Conservation (phyloP, 2,888 invertebrate species). For the Shargacucullia verbasci region DNA sequence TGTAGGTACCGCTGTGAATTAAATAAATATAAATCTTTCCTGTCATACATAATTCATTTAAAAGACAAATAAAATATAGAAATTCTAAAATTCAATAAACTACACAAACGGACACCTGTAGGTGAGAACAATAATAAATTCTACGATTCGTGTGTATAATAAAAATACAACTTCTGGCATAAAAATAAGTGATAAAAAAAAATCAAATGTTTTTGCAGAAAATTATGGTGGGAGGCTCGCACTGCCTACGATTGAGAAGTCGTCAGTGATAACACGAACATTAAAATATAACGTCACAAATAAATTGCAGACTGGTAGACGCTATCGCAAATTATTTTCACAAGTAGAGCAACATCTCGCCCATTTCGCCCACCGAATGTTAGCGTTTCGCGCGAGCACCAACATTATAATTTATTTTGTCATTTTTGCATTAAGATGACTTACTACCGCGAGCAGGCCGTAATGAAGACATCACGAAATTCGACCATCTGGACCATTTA, state of each 20-base stretch:
- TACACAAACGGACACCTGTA: too few species aligned
- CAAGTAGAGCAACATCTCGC: conserved; percentile 61
- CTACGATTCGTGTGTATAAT: too few species aligned
- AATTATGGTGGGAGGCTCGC: background rate
- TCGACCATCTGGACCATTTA: conserved; percentile 58
- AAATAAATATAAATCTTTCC: background rate
- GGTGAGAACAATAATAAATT: too few species aligned
- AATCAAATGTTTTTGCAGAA: background rate
- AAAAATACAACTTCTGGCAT: too few species aligned
- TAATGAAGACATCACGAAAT: conserved; percentile 72
- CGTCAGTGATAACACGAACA: background rate
- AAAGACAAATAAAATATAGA: too few species aligned
- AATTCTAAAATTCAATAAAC: too few species aligned
- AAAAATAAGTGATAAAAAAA: too few species aligned
- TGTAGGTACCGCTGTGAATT: too few species aligned
- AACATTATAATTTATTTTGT: conserved; percentile 71
- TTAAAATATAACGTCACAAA: background rate
- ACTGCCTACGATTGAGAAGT: background rate
- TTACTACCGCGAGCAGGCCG: conserved; percentile 53
- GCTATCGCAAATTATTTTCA: conserved; percentile 5
- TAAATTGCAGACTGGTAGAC: background rate
- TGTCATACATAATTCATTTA: background rate
- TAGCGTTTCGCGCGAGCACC: conserved; percentile 59
- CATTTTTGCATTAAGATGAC: conserved; percentile 69
- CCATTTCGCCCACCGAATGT: conserved; percentile 52